Evolutionary conservation across 2,888 invertebrate genomes (phyloP).

Genomic region (Merodon equestris): DNA sequence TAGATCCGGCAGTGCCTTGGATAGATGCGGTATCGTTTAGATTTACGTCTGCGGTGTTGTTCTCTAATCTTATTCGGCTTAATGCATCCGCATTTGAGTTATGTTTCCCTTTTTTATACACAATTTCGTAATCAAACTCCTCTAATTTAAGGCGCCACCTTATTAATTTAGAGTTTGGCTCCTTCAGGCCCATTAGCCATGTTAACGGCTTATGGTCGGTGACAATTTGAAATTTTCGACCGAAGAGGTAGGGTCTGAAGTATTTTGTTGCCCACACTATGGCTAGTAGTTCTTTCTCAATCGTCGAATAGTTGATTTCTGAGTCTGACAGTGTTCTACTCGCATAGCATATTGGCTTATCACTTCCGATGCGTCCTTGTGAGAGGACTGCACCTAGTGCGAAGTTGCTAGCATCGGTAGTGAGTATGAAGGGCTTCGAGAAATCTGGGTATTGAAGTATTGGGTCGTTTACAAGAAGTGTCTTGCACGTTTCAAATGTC

Average conservation of each 20-base stretch:
- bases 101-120: slow-evolving; percentile 1
- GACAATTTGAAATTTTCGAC: slow-evolving; percentile 1
- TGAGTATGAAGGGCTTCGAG: neutral
- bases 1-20: neutral
- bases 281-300: slow-evolving; percentile 11
- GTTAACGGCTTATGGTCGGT: neutral
- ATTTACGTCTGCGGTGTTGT: neutral
- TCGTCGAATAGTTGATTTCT: slow-evolving; percentile 9
- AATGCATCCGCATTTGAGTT: slow-evolving; percentile 6
- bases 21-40: no score
- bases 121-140: slow-evolving; percentile 3
- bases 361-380: neutral
- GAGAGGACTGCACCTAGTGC: neutral
- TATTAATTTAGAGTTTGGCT: neutral
- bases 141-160: slow-evolving; percentile 4
- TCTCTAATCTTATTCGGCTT: neutral
- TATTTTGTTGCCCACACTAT: slow-evolving; percentile 12
- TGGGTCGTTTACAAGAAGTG: no score
- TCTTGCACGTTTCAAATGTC: slow-evolving; percentile 12
- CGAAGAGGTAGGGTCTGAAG: slow-evolving; percentile 1
- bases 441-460: slow-evolving; percentile 5
- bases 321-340: slow-evolving; percentile 4
- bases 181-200: neutral
- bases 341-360: slow-evolving; percentile 13
- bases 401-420: slow-evolving; percentile 1